A percentile compares a stretch with the other conserved stretches of the same genome.
Conservation (phyloP, 2,888 invertebrate species). For the Prosopocoilus inquinatus region DNA sequence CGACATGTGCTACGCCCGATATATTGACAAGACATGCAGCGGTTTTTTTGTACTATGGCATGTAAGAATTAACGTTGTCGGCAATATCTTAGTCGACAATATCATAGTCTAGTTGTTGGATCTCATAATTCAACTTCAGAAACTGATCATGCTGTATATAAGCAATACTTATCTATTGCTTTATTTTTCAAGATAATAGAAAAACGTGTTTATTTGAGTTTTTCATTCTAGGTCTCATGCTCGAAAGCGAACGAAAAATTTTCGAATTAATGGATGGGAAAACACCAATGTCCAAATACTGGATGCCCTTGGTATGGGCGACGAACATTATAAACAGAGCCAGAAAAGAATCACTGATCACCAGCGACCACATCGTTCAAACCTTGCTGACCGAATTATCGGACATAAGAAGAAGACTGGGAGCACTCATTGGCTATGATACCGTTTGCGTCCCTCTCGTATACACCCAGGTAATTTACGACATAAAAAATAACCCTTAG, state of each 20-base stretch:
- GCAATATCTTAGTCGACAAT: no score
- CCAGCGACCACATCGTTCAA: constrained; percentile 89
- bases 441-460: constrained; percentile 90
- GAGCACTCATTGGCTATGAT: constrained; percentile 85
- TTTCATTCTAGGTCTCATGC: constrained; percentile 71
- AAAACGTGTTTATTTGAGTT: no score
- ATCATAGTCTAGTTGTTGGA: no score
- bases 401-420: constrained; percentile 79
- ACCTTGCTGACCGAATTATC: constrained; percentile 86
- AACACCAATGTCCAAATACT: constrained; percentile 88
- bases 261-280: constrained; percentile 88
- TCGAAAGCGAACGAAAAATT: constrained; percentile 88
- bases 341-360: constrained; percentile 78
- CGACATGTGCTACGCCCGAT: no score
- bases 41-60: no score
- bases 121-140: neutral
- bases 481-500: neutral
- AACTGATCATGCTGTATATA: neutral
- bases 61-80: no score
- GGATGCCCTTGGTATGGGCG: constrained; percentile 94
- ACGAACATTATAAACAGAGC: constrained; percentile 88
- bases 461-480: constrained; percentile 78
- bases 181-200: no score
- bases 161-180: no score
- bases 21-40: no score